Evolutionary conservation across 2,888 invertebrate species (phyloP).

Genomic region (Hypsopygia costalis): DNA sequence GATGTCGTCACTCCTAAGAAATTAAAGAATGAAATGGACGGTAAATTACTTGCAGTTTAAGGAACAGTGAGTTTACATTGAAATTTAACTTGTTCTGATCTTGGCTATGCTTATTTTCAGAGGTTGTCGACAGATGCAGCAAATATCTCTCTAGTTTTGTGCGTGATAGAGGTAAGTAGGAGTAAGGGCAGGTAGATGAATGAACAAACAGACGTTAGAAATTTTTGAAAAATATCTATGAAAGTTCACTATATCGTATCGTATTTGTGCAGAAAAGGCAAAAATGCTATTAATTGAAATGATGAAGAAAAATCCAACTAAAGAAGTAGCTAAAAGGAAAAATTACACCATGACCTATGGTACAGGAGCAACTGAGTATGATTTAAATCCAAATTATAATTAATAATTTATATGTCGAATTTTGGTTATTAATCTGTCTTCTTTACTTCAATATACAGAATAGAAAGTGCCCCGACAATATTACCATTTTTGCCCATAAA

Average conservation of each 20-base stretch:
- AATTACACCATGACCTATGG: constrained; percentile 41
- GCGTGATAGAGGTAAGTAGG: constrained; percentile 50
- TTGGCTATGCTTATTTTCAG: constrained; percentile 32
- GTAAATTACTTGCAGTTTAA: constrained; percentile 21
- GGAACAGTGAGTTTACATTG: too few species aligned
- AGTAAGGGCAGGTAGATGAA: neutral
- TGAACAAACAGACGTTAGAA: too few species aligned
- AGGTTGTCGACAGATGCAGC: constrained; percentile 38
- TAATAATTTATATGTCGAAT: neutral
- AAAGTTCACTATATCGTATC: too few species aligned
- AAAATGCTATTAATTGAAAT: constrained; percentile 35
- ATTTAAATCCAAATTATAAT: neutral
- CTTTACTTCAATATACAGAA: constrained; percentile 25
- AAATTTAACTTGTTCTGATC: neutral
- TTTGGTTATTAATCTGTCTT: neutral
- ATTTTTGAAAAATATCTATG: too few species aligned
- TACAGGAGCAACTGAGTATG: constrained; percentile 49
- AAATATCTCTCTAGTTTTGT: constrained; percentile 52
- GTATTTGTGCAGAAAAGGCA: constrained; percentile 44
- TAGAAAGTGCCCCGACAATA: constrained; percentile 40
- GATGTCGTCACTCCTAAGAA: constrained; percentile 38
- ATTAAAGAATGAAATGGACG: constrained; percentile 39
- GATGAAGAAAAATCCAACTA: constrained; percentile 42
- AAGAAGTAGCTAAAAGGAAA: constrained; percentile 36
- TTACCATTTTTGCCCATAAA: constrained; percentile 49